These are phyloP conservation scores for Heliconius hortense DNA, from an alignment of 2,888 invertebrate genomes.

Conservation along the genomic window DNA sequence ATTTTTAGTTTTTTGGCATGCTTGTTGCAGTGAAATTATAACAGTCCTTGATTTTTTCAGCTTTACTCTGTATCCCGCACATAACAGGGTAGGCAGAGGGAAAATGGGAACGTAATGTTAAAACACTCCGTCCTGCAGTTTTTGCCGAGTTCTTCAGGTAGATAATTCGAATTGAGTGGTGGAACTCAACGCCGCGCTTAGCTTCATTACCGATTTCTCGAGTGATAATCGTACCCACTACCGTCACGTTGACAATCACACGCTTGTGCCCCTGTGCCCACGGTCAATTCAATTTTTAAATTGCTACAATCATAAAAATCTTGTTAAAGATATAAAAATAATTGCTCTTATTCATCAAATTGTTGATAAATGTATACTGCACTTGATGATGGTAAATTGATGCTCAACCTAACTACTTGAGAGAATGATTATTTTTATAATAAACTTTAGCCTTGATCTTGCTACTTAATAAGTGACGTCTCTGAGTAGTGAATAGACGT, in stretches of 20 bases:
- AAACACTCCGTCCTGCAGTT: too few relatives aligned
- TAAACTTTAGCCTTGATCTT: not conserved
- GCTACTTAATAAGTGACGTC: not conserved
- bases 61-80: too few relatives aligned
- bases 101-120: too few relatives aligned
- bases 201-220: too few relatives aligned
- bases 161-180: too few relatives aligned
- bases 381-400: not conserved
- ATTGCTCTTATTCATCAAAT: conserved; percentile 1
- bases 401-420: not conserved
- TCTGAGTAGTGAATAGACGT: not conserved
- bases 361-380: not conserved
- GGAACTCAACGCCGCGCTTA: too few relatives aligned
- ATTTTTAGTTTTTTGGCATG: conserved; percentile 18
- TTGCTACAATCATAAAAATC: not conserved
- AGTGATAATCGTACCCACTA: too few relatives aligned
- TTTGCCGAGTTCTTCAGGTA: too few relatives aligned
- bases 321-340: conserved; percentile 1
- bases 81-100: too few relatives aligned
- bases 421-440: not conserved
- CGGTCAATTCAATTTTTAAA: not conserved
- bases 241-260: too few relatives aligned
- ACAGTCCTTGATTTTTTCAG: not conserved
- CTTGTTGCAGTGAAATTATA: not conserved
- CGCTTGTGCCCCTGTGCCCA: too few relatives aligned